Evolutionary conservation across 2,888 invertebrate species (phyloP).

Genomic region (Ariolimax columbianus): DNA sequence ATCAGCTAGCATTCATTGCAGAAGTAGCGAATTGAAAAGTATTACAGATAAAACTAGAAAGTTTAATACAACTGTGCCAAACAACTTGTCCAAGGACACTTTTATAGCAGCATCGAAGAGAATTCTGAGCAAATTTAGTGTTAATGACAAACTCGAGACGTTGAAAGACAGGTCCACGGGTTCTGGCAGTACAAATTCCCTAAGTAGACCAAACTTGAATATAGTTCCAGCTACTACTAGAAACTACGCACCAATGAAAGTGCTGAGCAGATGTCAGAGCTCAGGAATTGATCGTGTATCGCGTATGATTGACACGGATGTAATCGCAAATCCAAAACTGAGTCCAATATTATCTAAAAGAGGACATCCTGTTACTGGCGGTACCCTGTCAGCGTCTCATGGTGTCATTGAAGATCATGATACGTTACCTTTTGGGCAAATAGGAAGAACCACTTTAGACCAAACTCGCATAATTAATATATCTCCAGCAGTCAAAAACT

Average conservation of each 20-base stretch:
- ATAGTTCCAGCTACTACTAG: neutral
- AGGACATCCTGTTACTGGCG: too few species aligned
- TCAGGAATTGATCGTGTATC: neutral
- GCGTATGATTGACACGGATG: neutral
- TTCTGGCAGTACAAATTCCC: neutral
- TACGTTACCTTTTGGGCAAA: too few species aligned
- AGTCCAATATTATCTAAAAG: neutral
- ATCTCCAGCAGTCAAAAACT: neutral
- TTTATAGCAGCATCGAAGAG: neutral
- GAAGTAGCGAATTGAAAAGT: neutral
- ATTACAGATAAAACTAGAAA: neutral
- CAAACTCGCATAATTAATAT: too few species aligned
- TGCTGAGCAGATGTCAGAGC: neutral
- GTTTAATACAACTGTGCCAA: neutral
- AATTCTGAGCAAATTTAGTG: neutral
- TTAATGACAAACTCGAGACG: neutral
- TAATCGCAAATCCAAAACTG: neutral
- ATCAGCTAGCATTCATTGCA: neutral
- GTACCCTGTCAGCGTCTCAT: too few species aligned
- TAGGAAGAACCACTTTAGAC: too few species aligned
- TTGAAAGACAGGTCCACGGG: neutral
- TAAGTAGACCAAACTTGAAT: neutral
- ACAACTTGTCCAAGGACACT: neutral
- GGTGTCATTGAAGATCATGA: too few species aligned
- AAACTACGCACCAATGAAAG: neutral